Evolutionary conservation across 2,888 invertebrate species (phyloP), one percentile per base, ranked within the genome.

Genomic region (Kryphioiulus occultus): DNA sequence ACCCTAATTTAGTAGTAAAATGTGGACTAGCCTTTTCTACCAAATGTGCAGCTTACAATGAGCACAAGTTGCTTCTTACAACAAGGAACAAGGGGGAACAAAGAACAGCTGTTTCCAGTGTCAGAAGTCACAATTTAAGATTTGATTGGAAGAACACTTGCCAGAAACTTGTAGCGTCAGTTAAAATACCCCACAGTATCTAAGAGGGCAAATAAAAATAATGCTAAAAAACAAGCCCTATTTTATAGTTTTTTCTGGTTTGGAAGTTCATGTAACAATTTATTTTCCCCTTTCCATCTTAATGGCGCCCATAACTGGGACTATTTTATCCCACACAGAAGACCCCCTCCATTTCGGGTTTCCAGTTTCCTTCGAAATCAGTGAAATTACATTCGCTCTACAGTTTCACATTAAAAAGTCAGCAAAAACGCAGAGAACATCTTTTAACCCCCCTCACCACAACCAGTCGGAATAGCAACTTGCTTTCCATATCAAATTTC

Each of bases 401-500:
- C 30, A 30, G 78, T 78, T 78, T 30, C 78, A 78, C 26, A 68
- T 68, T 68, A 78, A 78, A 78, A 78, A 78, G 15, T 30, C 17
- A 68, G 15, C 78, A 78, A 78, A 78, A 78, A 78, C 12, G 78
- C 78, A 30, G 12, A 12, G 4, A 15, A 53, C 26, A 30, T 9
- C 5, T 22, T 68, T 78, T 15, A 78, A 78, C 30, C 78, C 30
- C 78, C 78, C 78, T 78, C 78, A 30, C 78, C 78, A 78, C 78
- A 59, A 5, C n/a, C 2, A 59, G n/a, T 59, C n/a, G 53, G 17
- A 59, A 59, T 68, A 30, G 78, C 78, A 78, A 78, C 30, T 78
- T 78, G 78, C 78, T 78, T 30, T 22, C 30, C 78, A 30, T 78
- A 78, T 78, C 78, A 78, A 78, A 78, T 78, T 78, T 78, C 78